Percentiles rank a stretch among this genome's conserved stretches.
Conservation (phyloP, 2,888 invertebrate genomes). For the Amiota communis region DNA sequence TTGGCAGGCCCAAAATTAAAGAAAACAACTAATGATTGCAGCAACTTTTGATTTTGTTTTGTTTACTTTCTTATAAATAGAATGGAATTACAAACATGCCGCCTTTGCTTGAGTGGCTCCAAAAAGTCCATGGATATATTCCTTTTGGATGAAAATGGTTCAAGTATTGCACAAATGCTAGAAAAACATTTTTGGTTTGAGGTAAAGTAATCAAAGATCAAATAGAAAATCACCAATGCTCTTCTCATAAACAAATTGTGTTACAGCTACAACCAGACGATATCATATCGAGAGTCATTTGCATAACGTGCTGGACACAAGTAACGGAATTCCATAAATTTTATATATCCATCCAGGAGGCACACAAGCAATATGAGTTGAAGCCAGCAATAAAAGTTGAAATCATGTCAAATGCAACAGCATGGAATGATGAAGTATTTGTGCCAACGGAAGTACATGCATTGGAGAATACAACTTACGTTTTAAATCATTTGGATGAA, state of each 20-base stretch:
- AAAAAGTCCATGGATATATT: constrained; percentile 67
- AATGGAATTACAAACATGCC: constrained; percentile 63
- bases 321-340: constrained; percentile 69
- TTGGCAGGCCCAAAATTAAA: too few relatives aligned
- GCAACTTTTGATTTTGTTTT: too few relatives aligned
- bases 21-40: too few relatives aligned
- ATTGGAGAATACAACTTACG: constrained; percentile 45
- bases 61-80: constrained; percentile 11
- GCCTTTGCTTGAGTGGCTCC: constrained; percentile 64
- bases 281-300: constrained; percentile 63
- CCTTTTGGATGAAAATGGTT: constrained; percentile 50
- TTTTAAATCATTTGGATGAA: constrained; percentile 59
- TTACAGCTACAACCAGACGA: constrained; percentile 63
- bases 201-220: constrained; percentile 51
- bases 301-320: constrained; percentile 69
- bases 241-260: too few relatives aligned
- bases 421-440: constrained; percentile 59
- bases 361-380: constrained; percentile 58
- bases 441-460: constrained; percentile 54
- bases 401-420: constrained; percentile 37
- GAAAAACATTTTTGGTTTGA: constrained; percentile 70
- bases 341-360: constrained; percentile 67
- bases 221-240: neutral
- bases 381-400: constrained; percentile 55
- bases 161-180: constrained; percentile 63